Conservation (phyloP, 2,113 vertebrate species). For the Protobothrops flavoviridis region DNA sequence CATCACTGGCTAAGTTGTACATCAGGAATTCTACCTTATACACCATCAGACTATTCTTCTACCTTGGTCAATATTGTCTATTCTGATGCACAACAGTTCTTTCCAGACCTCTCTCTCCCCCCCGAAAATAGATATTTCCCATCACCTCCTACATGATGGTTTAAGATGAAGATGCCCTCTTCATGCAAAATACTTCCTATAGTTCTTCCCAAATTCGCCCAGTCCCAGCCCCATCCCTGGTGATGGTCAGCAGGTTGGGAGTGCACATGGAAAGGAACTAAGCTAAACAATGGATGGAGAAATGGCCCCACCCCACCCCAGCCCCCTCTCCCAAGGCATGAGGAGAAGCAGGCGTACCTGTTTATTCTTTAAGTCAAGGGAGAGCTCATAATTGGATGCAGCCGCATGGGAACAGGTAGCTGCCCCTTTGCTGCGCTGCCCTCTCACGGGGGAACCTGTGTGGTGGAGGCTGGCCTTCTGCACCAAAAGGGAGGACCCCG, state of each 20-base stretch:
- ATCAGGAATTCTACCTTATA: not conserved
- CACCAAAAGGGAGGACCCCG: constrained; percentile 75
- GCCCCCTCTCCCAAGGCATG: constrained; percentile 61
- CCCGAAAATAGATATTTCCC: not conserved
- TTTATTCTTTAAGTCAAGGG: constrained; percentile 99
- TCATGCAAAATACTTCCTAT: not conserved
- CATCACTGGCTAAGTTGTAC: not conserved
- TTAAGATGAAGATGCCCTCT: not conserved
- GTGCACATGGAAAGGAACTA: constrained; percentile 23
- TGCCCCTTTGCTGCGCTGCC: constrained; percentile 83
- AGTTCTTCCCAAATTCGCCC: not conserved
- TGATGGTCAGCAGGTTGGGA: not conserved
- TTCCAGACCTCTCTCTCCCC: not conserved
- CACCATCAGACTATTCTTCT: not conserved
- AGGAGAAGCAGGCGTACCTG: constrained; percentile 84
- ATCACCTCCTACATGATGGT: not conserved
- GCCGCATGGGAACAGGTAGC: constrained; percentile 87
- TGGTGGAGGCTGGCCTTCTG: constrained; percentile 89
- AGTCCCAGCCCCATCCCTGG: not conserved
- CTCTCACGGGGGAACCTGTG: constrained; percentile 86
- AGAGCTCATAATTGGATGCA: constrained; percentile 94
- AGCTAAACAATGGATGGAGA: constrained; percentile 15
- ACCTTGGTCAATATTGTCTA: not conserved
- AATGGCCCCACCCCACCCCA: constrained; percentile 32
- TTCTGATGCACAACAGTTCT: not conserved